Conservation (phyloP, 2,888 invertebrate genomes). For the Caenorhabditis afra region DNA sequence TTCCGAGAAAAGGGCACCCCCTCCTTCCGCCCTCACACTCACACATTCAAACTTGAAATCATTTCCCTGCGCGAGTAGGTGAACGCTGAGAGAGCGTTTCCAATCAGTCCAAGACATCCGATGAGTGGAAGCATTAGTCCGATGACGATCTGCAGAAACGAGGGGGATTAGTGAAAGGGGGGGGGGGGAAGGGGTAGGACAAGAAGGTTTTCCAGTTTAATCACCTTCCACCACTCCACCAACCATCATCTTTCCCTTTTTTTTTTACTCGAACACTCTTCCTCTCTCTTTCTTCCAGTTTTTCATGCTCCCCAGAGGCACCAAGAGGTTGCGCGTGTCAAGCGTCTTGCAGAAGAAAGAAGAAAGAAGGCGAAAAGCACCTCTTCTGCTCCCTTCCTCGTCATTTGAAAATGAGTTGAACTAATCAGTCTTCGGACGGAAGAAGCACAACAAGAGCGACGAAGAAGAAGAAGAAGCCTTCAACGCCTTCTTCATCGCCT, state of each 20-base stretch:
- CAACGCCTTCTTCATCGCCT: no score
- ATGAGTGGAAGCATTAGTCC: slow-evolving; percentile 77
- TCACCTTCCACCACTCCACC: slow-evolving; percentile 1
- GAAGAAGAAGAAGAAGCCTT: slow-evolving; percentile 3
- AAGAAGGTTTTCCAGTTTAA: background rate
- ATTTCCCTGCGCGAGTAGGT: slow-evolving; percentile 76
- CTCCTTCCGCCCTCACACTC: slow-evolving; percentile 31
- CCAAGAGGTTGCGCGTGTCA: slow-evolving; percentile 46
- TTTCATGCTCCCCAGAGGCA: slow-evolving; percentile 44
- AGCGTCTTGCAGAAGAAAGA: slow-evolving; percentile 17
- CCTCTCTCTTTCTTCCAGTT: slow-evolving; percentile 25
- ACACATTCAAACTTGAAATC: slow-evolving; percentile 78
- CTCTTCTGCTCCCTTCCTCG: slow-evolving; percentile 26
- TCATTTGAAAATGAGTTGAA: slow-evolving; percentile 55
- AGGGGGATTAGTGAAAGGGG: slow-evolving; percentile 29
- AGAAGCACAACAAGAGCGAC: slow-evolving; percentile 14
- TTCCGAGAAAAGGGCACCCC: slow-evolving; percentile 34
- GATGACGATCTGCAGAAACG: slow-evolving; percentile 73
- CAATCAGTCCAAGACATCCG: slow-evolving; percentile 77
- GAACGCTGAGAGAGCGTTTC: slow-evolving; percentile 76
- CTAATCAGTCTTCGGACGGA: slow-evolving; percentile 40
- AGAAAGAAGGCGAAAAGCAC: slow-evolving; percentile 14
- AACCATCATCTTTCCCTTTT: no score
- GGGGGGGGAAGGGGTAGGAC: background rate
- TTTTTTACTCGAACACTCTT: background rate